Conservation (phyloP, 2,888 invertebrate genomes). For the Agonopterix arenella region DNA sequence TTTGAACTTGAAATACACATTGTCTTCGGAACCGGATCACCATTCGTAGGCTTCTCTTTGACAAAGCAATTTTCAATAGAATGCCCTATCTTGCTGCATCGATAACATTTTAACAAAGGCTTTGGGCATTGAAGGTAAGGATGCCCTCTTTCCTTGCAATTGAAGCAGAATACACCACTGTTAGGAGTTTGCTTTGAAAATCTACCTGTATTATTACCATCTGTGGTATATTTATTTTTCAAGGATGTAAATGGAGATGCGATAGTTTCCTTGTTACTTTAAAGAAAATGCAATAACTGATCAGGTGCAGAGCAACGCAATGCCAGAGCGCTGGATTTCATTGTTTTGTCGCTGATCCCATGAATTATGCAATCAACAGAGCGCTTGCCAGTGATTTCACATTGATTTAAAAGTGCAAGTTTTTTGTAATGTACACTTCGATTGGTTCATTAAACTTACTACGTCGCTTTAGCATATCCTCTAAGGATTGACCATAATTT, state of each 20-base stretch:
- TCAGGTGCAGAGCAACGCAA: constrained; percentile 13
- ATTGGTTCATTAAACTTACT: constrained; percentile 13
- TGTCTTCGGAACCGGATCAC: not conserved
- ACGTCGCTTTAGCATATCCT: constrained; percentile 7
- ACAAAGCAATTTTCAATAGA: constrained; percentile 5
- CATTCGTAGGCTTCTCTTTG: not conserved
- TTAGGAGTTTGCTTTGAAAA: not conserved
- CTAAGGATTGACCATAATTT: too few relatives aligned
- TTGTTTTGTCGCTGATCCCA: constrained; percentile 14
- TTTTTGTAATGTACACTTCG: constrained; percentile 15
- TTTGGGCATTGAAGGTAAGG: constrained; percentile 12
- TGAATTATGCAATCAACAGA: constrained; percentile 21
- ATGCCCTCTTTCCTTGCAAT: constrained; percentile 17
- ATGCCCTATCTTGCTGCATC: constrained; percentile 11
- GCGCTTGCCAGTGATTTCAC: constrained; percentile 11
- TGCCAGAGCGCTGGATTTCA: constrained; percentile 14
- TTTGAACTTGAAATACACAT: constrained; percentile 6
- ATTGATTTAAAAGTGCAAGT: constrained; percentile 11
- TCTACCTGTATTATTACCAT: not conserved
- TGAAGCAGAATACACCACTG: constrained; percentile 8
- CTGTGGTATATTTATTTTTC: constrained; percentile 1
- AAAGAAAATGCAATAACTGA: constrained; percentile 12
- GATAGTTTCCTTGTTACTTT: constrained; percentile 7
- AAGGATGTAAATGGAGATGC: not conserved
- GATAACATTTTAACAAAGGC: constrained; percentile 10